Percentiles rank a stretch among this genome's conserved stretches.
Evolutionary conservation across 2,797 vertebrate genomes (phyloP).

Genomic region (Heteromormyrus szaboi): DNA sequence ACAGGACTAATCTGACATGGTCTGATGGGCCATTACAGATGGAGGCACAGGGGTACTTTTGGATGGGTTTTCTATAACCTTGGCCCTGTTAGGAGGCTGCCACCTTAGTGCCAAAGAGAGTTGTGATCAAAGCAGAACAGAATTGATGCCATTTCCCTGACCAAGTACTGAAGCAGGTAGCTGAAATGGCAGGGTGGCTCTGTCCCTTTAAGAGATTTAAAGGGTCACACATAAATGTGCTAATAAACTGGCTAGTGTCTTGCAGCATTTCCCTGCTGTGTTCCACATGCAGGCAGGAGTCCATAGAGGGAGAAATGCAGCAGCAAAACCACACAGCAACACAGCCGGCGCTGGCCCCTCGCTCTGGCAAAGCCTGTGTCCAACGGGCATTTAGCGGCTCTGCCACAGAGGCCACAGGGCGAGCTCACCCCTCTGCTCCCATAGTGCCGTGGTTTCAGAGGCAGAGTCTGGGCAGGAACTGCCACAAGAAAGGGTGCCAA

Average conservation of each 20-base stretch:
- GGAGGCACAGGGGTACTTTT: neutral
- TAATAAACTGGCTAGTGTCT: neutral
- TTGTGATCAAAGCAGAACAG: neutral
- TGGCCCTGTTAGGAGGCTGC: neutral
- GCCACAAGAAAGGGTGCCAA: conserved; percentile 2
- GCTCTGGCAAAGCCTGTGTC: neutral
- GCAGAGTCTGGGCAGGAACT: conserved; percentile 1
- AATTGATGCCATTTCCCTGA: neutral
- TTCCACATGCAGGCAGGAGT: neutral
- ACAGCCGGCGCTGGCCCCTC: neutral
- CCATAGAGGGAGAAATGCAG: neutral
- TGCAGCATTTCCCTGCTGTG: neutral
- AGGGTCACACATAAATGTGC: neutral
- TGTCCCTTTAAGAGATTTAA: neutral
- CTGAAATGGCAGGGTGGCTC: neutral
- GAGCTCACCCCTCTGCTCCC: neutral
- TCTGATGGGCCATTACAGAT: neutral
- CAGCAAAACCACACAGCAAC: neutral
- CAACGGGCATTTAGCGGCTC: neutral
- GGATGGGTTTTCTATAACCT: neutral
- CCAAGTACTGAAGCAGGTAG: neutral
- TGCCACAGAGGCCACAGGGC: neutral
- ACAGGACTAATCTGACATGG: neutral
- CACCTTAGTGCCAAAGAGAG: neutral
- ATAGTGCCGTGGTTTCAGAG: neutral